A percentile compares a stretch with the other conserved stretches of the same genome.
phyloP scores from a whole-genome alignment of 2,888 invertebrate genomes.

The Patella pellucida region DNA sequence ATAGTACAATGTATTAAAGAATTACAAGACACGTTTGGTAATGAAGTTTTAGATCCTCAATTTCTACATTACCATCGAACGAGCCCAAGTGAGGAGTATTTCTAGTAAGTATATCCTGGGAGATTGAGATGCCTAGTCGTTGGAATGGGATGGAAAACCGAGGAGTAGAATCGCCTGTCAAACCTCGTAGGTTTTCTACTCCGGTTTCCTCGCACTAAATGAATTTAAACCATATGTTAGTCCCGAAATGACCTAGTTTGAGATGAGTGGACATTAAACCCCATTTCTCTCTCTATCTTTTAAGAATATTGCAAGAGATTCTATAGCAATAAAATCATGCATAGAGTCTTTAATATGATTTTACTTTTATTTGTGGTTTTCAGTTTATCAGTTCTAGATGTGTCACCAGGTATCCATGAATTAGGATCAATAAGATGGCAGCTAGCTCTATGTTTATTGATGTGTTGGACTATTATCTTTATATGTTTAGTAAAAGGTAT shows the following conservation, averaged over 20 bases:
- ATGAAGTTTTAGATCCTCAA: constrained; percentile 20
- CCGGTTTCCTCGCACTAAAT: too few species aligned
- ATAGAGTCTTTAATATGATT: not conserved
- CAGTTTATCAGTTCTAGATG: constrained; percentile 52
- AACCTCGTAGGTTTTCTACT: too few species aligned
- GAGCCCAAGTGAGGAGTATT: constrained; percentile 62
- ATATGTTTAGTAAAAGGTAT: constrained; percentile 67
- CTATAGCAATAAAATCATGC: too few species aligned
- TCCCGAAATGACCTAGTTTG: too few species aligned
- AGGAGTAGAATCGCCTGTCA: too few species aligned
- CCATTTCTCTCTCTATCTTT: too few species aligned
- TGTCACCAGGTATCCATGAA: constrained; percentile 41
- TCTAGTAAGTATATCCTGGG: constrained; percentile 53
- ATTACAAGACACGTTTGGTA: constrained; percentile 28
- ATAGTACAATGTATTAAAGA: constrained; percentile 30
- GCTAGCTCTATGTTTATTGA: constrained; percentile 63
- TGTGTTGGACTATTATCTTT: constrained; percentile 68
- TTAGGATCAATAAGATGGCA: constrained; percentile 63
- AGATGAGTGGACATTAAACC: too few species aligned
- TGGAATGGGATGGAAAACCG: too few species aligned
- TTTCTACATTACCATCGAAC: constrained; percentile 25
- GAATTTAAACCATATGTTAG: too few species aligned
- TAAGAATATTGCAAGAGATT: too few species aligned
- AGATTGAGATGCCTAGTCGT: too few species aligned
- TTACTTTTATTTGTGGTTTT: constrained; percentile 23